These are phyloP conservation scores for Scrobipalpa atriplicella DNA, from an alignment of 2,888 invertebrate genomes.

Conservation along the genomic window DNA sequence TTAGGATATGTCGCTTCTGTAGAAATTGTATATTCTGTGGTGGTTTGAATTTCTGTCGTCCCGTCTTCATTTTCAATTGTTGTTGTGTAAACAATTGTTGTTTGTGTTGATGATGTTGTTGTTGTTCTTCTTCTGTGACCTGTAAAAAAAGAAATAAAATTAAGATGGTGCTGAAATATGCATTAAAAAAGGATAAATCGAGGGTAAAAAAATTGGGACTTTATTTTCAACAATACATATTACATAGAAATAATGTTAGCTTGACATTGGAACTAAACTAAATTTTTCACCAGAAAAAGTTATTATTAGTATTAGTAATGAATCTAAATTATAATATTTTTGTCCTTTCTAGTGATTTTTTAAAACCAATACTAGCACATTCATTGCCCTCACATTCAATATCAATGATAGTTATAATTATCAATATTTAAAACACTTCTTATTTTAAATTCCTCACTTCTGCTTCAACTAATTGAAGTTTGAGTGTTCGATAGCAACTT, in stretches of 20 bases:
- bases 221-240: no score
- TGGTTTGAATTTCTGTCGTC: constrained; percentile 54
- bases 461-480: neutral
- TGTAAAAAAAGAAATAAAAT: constrained; percentile 40
- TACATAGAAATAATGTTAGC: no score
- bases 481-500: neutral
- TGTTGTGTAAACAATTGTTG: constrained; percentile 56
- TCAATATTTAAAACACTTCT: neutral
- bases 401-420: neutral
- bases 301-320: no score
- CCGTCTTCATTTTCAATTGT: constrained; percentile 53
- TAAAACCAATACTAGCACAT: no score
- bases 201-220: no score
- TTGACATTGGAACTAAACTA: no score
- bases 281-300: no score
- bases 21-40: constrained; percentile 54
- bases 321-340: no score
- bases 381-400: no score
- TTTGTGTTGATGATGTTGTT: constrained; percentile 63
- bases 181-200: no score
- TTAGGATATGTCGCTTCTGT: constrained; percentile 58
- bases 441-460: neutral
- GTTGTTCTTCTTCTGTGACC: constrained; percentile 78
- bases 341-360: no score
- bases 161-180: neutral